These are phyloP conservation scores for Erythrocercus mccallii DNA, from an alignment of 2,113 vertebrate species.

Conservation along the genomic window DNA sequence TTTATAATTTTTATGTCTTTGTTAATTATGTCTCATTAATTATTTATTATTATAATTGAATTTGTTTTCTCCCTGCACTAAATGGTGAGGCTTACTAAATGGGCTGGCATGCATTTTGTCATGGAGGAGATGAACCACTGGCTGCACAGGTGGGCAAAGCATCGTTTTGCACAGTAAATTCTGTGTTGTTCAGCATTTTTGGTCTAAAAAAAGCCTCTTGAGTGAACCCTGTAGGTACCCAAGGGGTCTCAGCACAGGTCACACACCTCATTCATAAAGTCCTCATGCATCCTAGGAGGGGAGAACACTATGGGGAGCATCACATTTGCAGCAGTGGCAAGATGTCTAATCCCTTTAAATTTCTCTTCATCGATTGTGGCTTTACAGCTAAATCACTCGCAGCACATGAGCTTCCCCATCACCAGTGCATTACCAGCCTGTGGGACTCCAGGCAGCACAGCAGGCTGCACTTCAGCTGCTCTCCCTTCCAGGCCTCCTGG, in stretches of 20 bases:
- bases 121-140: background rate
- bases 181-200: background rate
- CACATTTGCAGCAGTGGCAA: background rate
- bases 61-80: background rate
- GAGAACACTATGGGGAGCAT: background rate
- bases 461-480: background rate
- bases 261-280: rapidly evolving
- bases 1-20: background rate
- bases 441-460: background rate
- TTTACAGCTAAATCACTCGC: constrained; percentile 32
- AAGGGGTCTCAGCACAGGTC: rapidly evolving
- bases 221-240: background rate
- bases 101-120: background rate
- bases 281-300: background rate
- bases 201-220: background rate
- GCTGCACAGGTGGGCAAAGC: rapidly evolving
- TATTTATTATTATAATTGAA: background rate
- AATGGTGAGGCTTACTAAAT: background rate
- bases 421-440: background rate
- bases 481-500: rapidly evolving
- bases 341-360: constrained; percentile 57
- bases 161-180: background rate
- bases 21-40: background rate
- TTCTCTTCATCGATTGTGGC: constrained; percentile 45
- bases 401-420: background rate